These are phyloP conservation scores for Yasuhikotakia modesta DNA, from an alignment of 2,797 vertebrate genomes.

Conservation along the genomic window DNA sequence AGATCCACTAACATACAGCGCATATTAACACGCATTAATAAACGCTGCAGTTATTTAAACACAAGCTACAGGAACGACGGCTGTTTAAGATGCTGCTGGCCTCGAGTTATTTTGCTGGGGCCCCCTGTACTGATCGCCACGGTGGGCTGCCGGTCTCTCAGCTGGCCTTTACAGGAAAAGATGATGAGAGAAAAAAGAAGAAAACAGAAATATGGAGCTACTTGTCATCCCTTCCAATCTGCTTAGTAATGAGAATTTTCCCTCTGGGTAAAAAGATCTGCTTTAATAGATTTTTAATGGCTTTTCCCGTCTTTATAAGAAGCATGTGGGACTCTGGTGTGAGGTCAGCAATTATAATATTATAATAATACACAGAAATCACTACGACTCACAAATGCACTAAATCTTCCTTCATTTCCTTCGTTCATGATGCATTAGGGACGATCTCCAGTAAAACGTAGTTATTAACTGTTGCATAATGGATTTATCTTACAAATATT, in stretches of 20 bases:
- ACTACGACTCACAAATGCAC: conserved; percentile 60
- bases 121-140: conserved; percentile 60
- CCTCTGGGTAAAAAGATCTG: conserved; percentile 74
- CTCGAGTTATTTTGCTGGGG: conserved; percentile 50
- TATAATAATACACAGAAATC: conserved; percentile 66
- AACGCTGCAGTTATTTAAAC: conserved; percentile 29
- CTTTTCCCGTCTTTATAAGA: conserved; percentile 64
- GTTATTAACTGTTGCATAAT: conserved; percentile 20
- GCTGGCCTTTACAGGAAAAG: conserved; percentile 55
- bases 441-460: conserved; percentile 51
- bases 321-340: conserved; percentile 65
- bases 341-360: conserved; percentile 72
- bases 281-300: conserved; percentile 78
- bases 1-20: conserved; percentile 36
- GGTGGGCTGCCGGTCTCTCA: conserved; percentile 50
- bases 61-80: not conserved
- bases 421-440: conserved; percentile 50
- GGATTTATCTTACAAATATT: not conserved
- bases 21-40: conserved; percentile 25
- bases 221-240: conserved; percentile 70
- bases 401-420: conserved; percentile 56
- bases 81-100: not conserved
- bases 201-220: conserved; percentile 67
- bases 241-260: conserved; percentile 73
- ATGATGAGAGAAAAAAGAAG: conserved; percentile 58